Evolutionary conservation across 2,888 invertebrate species (phyloP).

Genomic region (Callyntrura sp.): DNA sequence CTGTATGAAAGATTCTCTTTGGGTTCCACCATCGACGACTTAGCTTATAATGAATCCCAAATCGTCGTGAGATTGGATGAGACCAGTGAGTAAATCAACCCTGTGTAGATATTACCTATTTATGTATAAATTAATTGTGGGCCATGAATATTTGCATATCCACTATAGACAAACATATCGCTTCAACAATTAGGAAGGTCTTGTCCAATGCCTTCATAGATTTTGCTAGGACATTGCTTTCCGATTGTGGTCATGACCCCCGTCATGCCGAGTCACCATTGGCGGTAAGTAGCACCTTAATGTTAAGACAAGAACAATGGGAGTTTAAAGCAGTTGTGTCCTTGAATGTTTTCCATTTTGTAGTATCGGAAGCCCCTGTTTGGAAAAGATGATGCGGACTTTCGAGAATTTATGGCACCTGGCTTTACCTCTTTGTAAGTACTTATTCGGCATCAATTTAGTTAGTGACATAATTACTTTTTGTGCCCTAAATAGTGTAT

Average conservation of each 20-base stretch:
- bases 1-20: conserved; percentile 85
- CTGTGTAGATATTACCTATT: background rate
- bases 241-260: conserved; percentile 92
- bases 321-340: no score
- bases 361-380: conserved; percentile 61
- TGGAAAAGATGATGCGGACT: conserved; percentile 68
- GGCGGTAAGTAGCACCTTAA: conserved; percentile 8
- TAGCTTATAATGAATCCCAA: conserved; percentile 55
- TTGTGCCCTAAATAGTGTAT: no score
- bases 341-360: background rate
- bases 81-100: conserved; percentile 67
- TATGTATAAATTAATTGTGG: no score
- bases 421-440: conserved; percentile 89
- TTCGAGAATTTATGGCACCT: conserved; percentile 94
- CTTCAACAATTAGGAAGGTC: conserved; percentile 93
- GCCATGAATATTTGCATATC: background rate
- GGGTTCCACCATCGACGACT: conserved; percentile 62
- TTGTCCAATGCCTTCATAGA: conserved; percentile 94
- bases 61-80: conserved; percentile 75
- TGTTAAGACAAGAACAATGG: background rate
- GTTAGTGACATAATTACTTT: no score
- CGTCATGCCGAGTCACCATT: conserved; percentile 88
- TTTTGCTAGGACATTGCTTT: conserved; percentile 91
- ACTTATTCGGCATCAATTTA: background rate
- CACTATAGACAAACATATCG: conserved; percentile 89